phyloP scores from a whole-genome alignment of 2,797 vertebrate species.

The Clarias platycephalus region DNA sequence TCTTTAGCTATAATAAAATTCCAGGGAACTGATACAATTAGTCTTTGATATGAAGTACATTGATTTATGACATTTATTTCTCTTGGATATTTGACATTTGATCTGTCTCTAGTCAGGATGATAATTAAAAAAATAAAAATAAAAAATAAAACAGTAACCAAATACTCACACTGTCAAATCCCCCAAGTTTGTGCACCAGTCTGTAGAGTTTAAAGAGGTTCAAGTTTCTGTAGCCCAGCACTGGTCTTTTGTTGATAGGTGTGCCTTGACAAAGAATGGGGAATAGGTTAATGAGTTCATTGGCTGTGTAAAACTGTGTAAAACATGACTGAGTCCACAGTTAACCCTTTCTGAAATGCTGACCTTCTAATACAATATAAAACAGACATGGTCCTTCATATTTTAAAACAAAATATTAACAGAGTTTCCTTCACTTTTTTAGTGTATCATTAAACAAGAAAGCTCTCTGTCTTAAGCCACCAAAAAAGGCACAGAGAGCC shows the following conservation, averaged over 20 bases:
- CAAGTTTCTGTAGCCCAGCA: conserved; percentile 81
- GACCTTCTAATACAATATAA: background rate
- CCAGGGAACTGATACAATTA: background rate
- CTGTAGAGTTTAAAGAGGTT: conserved; percentile 83
- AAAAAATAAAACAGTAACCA: background rate
- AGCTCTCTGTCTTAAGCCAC: background rate
- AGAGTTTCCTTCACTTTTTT: background rate
- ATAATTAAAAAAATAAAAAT: no score
- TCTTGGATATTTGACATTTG: background rate
- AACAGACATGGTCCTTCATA: background rate
- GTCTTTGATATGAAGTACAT: background rate
- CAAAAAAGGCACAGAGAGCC: background rate
- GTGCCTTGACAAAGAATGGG: conserved; percentile 67
- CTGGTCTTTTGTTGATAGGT: conserved; percentile 80
- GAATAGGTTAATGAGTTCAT: conserved; percentile 12
- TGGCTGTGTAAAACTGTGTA: background rate
- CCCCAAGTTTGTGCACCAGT: conserved; percentile 78
- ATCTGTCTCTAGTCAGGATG: background rate
- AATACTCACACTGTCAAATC: conserved; percentile 76
- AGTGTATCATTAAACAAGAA: background rate
- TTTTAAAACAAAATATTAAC: no score
- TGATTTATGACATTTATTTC: background rate
- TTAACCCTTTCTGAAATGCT: background rate
- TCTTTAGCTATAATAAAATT: background rate
- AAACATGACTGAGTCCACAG: background rate